Evolutionary conservation across 1,140 invertebrate genomes (phyloP), one percentile per base, ranked within the genome.

Genomic region (Saccostrea echinata): DNA sequence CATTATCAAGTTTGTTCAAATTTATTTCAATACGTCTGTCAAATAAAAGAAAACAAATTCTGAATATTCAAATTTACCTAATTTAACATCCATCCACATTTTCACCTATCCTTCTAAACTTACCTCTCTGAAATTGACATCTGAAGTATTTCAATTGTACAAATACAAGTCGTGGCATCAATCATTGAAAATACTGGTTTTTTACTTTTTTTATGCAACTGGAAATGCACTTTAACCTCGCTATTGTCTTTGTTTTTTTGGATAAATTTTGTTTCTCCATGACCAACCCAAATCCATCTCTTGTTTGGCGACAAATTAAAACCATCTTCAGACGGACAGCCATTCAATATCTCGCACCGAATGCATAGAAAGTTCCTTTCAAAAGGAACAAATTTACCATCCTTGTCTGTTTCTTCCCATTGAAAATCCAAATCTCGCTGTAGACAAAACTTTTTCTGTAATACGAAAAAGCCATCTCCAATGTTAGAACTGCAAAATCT

Each of bases 351-450:
- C 27, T 84, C 35, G 51, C 81, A 84, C 53, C 84, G 87, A 18
- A 89, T 85, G 83, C 88, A 89, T 1, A 89, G 61, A 35, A 85
- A 89, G 35, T 87, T 85, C 9, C 85, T 71, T 80, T 85, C 82
- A 18, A 61, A 61, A 43, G 85, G 27, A 24, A 82, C 57, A 43
- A 43, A 71, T 21, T 61, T 21, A 21, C 55, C 18, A n/a, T 61
- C 84, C 0, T 82, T 57, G 11, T 89, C 51, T 43, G 82, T 55
- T 24, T 80, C 53, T 53, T 88, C 43, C 9, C 64, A 86, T 13
- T 57, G 80, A 27, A 88, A 88, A 16, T 90, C 85, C 24, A 90
- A 81, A 61, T 88, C 83, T 84, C 87, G 81, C 16, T 88, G 64
- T 43, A 87, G 71, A 68, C 84, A 85, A 35, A 86, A 90, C 0